Percentiles rank a stretch among this genome's conserved stretches.
Conservation (phyloP, 2,797 vertebrate species). For the Sebastes minor region DNA sequence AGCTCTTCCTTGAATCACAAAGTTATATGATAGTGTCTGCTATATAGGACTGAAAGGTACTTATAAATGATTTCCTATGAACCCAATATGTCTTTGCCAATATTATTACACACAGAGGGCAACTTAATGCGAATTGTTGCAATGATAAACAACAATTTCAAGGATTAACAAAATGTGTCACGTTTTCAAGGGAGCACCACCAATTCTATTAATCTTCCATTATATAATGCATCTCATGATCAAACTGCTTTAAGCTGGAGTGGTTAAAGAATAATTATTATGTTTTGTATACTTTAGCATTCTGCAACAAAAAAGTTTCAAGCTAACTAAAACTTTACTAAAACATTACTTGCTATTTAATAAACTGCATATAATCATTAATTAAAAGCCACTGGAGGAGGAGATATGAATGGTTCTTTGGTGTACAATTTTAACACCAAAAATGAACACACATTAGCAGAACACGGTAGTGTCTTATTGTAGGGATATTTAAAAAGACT, state of each 20-base stretch:
- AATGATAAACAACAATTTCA: conserved; percentile 78
- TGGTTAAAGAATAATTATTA: background rate
- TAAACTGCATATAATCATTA: background rate
- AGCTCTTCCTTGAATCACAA: background rate
- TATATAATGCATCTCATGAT: background rate
- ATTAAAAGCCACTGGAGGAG: background rate
- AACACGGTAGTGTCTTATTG: background rate
- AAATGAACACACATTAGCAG: background rate
- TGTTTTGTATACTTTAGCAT: background rate
- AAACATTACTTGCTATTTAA: background rate
- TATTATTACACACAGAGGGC: conserved; percentile 64
- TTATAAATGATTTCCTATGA: background rate
- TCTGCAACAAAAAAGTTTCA: background rate
- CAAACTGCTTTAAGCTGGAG: background rate
- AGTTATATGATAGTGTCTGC: background rate
- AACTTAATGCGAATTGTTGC: conserved; percentile 79
- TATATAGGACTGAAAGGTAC: background rate
- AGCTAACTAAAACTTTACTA: background rate
- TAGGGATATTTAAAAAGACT: background rate
- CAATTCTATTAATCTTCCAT: conserved; percentile 42
- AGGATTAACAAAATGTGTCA: conserved; percentile 68
- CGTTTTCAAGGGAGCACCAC: conserved; percentile 79
- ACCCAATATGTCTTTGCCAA: background rate
- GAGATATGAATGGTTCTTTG: background rate
- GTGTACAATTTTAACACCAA: background rate